Conservation (phyloP, 2,113 vertebrate species). For the Myotis davidii region DNA sequence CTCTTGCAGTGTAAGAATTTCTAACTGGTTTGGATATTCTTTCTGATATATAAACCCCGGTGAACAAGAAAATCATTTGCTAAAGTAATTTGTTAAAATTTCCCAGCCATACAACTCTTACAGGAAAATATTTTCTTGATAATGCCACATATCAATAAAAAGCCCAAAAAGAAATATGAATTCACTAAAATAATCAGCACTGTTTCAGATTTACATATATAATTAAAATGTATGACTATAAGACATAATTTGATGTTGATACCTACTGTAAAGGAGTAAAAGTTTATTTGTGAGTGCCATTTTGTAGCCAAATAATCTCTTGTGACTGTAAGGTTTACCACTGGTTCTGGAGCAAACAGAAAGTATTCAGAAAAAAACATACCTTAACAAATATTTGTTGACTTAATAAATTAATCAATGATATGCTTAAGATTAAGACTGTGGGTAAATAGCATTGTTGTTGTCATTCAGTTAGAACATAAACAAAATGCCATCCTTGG, state of each 20-base stretch:
- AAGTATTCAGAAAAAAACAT: neutral
- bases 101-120: neutral
- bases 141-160: neutral
- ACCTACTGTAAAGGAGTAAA: neutral
- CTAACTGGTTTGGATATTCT: neutral
- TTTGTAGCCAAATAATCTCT: neutral
- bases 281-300: neutral
- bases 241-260: neutral
- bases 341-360: neutral
- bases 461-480: neutral
- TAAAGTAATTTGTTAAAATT: slow-evolving; percentile 23
- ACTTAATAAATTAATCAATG: neutral
- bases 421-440: neutral
- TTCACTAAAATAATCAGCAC: neutral
- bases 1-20: neutral
- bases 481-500: neutral
- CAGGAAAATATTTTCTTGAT: neutral
- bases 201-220: neutral
- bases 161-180: neutral
- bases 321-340: neutral
- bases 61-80: slow-evolving; percentile 9
- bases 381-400: neutral
- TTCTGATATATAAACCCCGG: neutral
- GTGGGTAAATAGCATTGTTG: neutral
- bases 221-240: slow-evolving; percentile 4